These are phyloP conservation scores for Dorcus hopei DNA, from an alignment of 2,888 invertebrate species.

Conservation along the genomic window DNA sequence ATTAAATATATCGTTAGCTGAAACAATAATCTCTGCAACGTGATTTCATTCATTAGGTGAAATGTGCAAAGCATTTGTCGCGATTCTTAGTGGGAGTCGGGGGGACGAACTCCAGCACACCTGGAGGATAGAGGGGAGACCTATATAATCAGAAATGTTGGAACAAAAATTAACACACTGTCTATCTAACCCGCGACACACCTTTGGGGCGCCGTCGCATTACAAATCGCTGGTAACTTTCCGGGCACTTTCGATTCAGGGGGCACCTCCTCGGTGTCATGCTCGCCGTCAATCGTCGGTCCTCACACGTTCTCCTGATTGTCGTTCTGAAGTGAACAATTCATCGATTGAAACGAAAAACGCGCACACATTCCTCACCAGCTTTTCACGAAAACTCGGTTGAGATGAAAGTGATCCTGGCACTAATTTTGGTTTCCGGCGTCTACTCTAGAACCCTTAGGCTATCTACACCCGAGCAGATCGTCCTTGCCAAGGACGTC, in stretches of 20 bases:
- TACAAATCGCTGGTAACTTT: constrained; percentile 18
- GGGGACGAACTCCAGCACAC: constrained; percentile 22
- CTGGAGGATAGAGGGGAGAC: constrained; percentile 25
- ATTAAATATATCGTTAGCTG: constrained; percentile 6
- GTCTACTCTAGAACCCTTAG: constrained; percentile 22
- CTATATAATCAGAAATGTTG: constrained; percentile 28
- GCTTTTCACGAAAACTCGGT: no score
- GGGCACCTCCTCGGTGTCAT: constrained; percentile 7
- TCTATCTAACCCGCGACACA: constrained; percentile 22
- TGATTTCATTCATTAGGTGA: constrained; percentile 23
- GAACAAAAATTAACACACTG: constrained; percentile 28
- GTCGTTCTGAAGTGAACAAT: no score
- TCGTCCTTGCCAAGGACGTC: constrained; percentile 22
- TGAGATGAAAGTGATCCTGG: constrained; percentile 30
- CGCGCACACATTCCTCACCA: no score
- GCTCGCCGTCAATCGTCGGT: no score
- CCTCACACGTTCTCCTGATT: no score
- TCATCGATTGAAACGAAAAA: no score
- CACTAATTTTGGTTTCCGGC: constrained; percentile 25
- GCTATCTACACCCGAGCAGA: constrained; percentile 1
- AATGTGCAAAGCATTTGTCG: constrained; percentile 25
- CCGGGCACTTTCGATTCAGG: constrained; percentile 18
- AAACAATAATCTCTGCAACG: constrained; percentile 23
- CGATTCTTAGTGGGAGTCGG: constrained; percentile 24
- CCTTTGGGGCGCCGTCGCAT: constrained; percentile 13